Conservation (phyloP, 2,113 vertebrate species). For the Platysteira castanea region DNA sequence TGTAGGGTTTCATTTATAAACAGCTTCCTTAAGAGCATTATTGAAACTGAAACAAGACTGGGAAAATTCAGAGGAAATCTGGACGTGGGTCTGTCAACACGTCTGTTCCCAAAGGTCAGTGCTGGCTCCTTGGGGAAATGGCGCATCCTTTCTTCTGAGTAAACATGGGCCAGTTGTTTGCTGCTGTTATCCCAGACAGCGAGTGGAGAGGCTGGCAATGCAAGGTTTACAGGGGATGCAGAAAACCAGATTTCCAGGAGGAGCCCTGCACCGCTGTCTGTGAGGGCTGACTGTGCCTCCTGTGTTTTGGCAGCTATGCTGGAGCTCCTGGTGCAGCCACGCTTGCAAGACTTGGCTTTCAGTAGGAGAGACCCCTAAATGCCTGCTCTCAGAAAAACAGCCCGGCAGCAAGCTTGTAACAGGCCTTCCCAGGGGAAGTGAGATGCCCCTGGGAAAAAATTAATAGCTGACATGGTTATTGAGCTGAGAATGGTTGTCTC, state of each 20-base stretch:
- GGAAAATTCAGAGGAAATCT: constrained; percentile 51
- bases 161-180: neutral
- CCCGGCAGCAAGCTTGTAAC: neutral
- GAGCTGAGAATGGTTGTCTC: neutral
- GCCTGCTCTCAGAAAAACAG: neutral
- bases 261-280: rapidly evolving
- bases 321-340: rapidly evolving
- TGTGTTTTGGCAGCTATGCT: neutral
- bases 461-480: neutral
- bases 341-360: neutral
- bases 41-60: constrained; percentile 26
- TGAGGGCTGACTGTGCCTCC: neutral
- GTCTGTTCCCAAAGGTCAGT: neutral
- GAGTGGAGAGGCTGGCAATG: neutral
- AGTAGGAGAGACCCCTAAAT: neutral
- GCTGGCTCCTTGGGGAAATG: neutral
- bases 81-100: neutral
- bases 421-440: neutral
- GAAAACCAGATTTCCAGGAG: neutral
- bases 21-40: neutral
- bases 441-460: neutral
- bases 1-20: neutral
- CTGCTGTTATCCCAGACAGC: neutral
- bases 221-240: neutral
- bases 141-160: neutral